phyloP scores from a whole-genome alignment of 2,797 vertebrate species.

The Gallinago stenura region DNA sequence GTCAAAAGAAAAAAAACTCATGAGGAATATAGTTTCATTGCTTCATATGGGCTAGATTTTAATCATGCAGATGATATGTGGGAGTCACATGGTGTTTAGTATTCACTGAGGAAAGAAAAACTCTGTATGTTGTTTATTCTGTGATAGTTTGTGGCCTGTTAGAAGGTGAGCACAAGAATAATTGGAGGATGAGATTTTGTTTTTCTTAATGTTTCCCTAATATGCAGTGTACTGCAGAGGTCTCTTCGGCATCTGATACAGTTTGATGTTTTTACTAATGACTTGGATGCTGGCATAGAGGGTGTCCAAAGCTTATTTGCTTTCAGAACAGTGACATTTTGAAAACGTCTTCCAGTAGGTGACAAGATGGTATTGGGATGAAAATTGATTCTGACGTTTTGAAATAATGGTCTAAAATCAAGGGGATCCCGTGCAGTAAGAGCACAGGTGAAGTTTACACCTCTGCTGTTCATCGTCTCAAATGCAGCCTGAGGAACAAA shows the following conservation, averaged over 20 bases:
- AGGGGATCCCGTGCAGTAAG: background rate
- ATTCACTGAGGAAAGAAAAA: background rate
- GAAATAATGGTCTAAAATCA: background rate
- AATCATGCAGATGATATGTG: background rate
- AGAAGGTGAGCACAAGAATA: background rate
- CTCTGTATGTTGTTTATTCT: background rate
- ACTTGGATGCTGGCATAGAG: background rate
- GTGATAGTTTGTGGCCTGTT: background rate
- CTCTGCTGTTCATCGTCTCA: background rate
- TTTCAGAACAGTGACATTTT: background rate
- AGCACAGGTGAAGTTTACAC: background rate
- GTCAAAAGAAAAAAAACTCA: background rate
- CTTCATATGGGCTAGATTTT: background rate
- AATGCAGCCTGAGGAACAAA: background rate
- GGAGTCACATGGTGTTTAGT: background rate
- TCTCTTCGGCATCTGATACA: background rate
- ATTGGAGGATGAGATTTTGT: background rate
- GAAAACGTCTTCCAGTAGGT: background rate
- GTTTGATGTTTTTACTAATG: background rate
- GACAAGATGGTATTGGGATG: background rate
- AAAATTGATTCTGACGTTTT: background rate
- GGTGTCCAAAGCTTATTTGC: background rate
- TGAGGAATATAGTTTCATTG: background rate
- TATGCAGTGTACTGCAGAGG: background rate
- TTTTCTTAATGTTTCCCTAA: background rate